phyloP scores from a whole-genome alignment of 2,888 invertebrate genomes.

The Pyrrhia umbra region DNA sequence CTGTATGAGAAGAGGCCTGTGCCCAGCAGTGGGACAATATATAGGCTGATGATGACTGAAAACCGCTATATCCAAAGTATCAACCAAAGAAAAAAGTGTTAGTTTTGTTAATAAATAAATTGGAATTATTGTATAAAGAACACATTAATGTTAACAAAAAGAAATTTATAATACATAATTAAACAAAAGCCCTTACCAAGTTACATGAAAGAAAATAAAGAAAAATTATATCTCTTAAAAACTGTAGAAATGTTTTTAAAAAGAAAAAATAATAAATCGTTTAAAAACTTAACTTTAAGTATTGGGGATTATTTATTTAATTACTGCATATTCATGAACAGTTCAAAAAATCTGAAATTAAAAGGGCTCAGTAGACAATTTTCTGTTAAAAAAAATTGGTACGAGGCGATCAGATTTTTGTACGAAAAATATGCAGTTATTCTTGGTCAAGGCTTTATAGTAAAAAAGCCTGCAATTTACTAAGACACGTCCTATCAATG shows the following conservation, averaged over 20 bases:
- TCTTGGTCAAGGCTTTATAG: constrained; percentile 9
- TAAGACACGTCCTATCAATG: background rate
- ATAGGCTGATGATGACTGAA: too few species aligned
- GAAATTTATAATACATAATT: constrained; percentile 26
- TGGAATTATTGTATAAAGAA: constrained; percentile 42
- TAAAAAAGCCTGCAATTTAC: constrained; percentile 14
- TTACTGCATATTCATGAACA: constrained; percentile 11
- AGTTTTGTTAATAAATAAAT: constrained; percentile 43
- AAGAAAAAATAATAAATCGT: constrained; percentile 4
- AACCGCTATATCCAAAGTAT: constrained; percentile 23
- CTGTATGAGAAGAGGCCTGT: too few species aligned
- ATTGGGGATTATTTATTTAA: constrained; percentile 8
- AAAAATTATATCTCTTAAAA: constrained; percentile 38
- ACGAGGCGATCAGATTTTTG: constrained; percentile 29
- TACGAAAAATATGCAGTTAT: constrained; percentile 6
- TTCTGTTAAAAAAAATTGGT: constrained; percentile 48
- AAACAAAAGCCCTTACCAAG: constrained; percentile 41
- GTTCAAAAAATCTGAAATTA: constrained; percentile 18
- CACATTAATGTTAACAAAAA: constrained; percentile 33
- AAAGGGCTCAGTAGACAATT: constrained; percentile 32
- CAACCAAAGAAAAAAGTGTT: constrained; percentile 27
- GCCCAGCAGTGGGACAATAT: too few species aligned
- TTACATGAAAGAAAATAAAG: constrained; percentile 29
- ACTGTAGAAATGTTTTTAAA: constrained; percentile 26
- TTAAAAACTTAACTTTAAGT: constrained; percentile 20